Percentiles rank a stretch among this genome's conserved stretches.
Conservation (phyloP, 2,113 vertebrate species). For the Donacobius atricapilla region DNA sequence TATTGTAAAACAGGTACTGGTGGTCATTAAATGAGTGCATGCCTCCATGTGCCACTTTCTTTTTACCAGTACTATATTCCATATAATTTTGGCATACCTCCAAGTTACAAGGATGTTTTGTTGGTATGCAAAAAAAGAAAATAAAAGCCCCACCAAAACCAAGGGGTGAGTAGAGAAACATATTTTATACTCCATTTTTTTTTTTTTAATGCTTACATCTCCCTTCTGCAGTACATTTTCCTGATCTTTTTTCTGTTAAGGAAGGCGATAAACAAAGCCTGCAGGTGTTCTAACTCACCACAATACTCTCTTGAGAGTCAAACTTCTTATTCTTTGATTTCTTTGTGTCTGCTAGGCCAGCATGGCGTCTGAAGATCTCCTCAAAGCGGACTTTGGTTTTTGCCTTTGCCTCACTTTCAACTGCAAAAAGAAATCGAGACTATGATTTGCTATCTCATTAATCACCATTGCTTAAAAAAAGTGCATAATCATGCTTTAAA, state of each 20-base stretch:
- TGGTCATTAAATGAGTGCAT: not conserved
- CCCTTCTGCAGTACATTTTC: not conserved
- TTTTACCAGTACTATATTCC: not conserved
- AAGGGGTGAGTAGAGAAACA: not conserved
- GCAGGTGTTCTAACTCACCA: conserved; percentile 71
- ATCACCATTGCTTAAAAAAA: not conserved
- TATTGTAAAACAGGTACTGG: not conserved
- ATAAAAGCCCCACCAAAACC: not conserved
- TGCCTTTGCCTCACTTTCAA: conserved; percentile 86
- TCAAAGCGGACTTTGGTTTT: conserved; percentile 88
- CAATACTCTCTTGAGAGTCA: conserved; percentile 76
- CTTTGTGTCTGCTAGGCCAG: conserved; percentile 66
- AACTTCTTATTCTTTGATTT: conserved; percentile 73
- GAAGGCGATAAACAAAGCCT: not conserved
- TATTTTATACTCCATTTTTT: not conserved
- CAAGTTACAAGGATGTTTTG: not conserved
- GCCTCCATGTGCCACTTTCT: not conserved
- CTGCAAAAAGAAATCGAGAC: conserved; percentile 65
- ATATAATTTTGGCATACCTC: not conserved
- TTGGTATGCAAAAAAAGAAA: not conserved
- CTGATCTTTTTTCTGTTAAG: not conserved
- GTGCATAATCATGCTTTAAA: not conserved
- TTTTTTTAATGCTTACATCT: not conserved
- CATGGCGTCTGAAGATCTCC: conserved; percentile 83
- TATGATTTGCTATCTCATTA: not conserved